These are phyloP conservation scores for Pycnonotus jocosus DNA, from an alignment of 2,113 vertebrate genomes.

Conservation along the genomic window DNA sequence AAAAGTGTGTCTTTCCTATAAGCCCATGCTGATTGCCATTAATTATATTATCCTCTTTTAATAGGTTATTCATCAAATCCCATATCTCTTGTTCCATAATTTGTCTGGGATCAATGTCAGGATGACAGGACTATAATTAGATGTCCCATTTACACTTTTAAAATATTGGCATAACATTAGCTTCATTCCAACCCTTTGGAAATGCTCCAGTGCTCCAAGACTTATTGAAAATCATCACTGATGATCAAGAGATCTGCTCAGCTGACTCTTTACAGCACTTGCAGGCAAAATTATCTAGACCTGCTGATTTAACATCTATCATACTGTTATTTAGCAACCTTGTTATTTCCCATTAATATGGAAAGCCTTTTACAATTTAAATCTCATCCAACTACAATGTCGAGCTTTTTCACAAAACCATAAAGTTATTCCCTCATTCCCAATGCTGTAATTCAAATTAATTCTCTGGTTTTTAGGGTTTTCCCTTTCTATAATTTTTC, in stretches of 20 bases:
- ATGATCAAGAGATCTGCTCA: slow-evolving; percentile 41
- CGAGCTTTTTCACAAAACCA: not conserved
- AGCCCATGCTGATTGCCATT: slow-evolving; percentile 33
- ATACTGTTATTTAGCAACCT: slow-evolving; percentile 8
- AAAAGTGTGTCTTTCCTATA: slow-evolving; percentile 2
- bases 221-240: slow-evolving; percentile 32
- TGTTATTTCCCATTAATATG: not conserved
- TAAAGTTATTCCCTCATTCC: not conserved
- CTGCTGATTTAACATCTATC: slow-evolving; percentile 7
- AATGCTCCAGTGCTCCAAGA: slow-evolving; percentile 11
- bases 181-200: slow-evolving; percentile 36
- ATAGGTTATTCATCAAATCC: slow-evolving; percentile 54
- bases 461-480: not conserved
- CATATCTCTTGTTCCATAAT: slow-evolving; percentile 37
- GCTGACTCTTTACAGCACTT: not conserved
- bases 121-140: slow-evolving; percentile 57
- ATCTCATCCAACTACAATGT: not conserved
- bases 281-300: not conserved
- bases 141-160: slow-evolving; percentile 53
- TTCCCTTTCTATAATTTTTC: not conserved
- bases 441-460: not conserved
- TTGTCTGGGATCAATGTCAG: slow-evolving; percentile 59
- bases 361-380: not conserved
- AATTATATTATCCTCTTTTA: slow-evolving; percentile 53
- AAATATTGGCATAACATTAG: slow-evolving; percentile 54